Conservation (phyloP, 2,113 vertebrate species). For the Stegostoma tigrinum region DNA sequence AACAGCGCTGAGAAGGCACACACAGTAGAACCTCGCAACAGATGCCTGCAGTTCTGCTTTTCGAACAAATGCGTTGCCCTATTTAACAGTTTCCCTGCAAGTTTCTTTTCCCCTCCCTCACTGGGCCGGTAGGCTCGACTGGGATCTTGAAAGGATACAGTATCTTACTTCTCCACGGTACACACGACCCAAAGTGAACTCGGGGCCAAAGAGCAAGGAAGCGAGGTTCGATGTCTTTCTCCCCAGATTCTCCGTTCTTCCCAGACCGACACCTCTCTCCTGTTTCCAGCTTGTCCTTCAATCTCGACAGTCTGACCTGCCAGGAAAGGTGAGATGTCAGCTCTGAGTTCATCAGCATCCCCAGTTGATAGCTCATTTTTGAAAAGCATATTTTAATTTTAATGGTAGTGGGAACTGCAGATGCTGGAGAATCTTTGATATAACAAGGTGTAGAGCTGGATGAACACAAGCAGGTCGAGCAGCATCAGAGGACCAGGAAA, state of each 20-base stretch:
- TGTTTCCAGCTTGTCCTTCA: neutral
- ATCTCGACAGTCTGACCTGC: neutral
- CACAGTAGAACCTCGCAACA: neutral
- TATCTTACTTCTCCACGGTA: too few relatives aligned
- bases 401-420: neutral
- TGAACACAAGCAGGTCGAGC: too few relatives aligned
- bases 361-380: neutral
- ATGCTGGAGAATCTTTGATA: too few relatives aligned
- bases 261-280: neutral
- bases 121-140: neutral
- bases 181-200: neutral
- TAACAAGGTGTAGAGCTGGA: too few relatives aligned
- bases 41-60: too few relatives aligned
- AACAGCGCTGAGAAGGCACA: neutral
- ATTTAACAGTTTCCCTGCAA: neutral
- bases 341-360: neutral
- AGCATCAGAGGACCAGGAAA: too few relatives aligned
- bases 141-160: neutral
- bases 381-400: neutral
- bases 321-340: neutral
- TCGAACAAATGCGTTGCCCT: neutral
- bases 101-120: neutral
- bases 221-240: neutral
- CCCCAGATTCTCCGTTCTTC: neutral
- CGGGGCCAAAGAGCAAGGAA: too few relatives aligned